Conservation (phyloP, 2,797 vertebrate species). For the Emys orbicularis region DNA sequence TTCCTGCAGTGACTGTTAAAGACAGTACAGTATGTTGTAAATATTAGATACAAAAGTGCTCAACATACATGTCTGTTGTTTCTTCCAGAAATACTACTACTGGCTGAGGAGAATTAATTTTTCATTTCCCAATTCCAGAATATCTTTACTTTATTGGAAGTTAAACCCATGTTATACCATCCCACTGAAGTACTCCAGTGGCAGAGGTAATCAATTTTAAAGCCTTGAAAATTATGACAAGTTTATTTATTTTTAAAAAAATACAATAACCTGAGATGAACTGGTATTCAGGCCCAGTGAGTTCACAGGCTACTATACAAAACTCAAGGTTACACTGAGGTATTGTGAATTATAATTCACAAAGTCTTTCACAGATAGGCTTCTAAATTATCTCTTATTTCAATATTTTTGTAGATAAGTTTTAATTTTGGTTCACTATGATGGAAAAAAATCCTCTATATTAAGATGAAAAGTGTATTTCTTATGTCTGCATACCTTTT, state of each 20-base stretch:
- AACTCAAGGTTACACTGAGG: not conserved
- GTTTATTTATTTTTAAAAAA: not conserved
- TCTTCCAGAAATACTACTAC: not conserved
- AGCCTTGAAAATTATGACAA: not conserved
- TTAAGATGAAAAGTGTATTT: not conserved
- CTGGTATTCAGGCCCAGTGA: not conserved
- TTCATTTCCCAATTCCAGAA: not conserved
- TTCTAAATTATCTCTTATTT: not conserved
- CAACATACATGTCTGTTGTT: not conserved
- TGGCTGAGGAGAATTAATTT: not conserved
- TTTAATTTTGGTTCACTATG: not conserved
- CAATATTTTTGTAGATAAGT: not conserved
- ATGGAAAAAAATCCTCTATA: not conserved
- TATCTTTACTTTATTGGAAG: not conserved
- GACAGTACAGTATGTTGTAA: not conserved
- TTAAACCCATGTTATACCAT: not conserved
- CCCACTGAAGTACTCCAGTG: not conserved
- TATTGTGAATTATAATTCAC: not conserved
- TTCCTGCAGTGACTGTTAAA: not conserved
- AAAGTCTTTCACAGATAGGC: not conserved
- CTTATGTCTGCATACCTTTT: not conserved
- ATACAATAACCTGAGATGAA: not conserved
- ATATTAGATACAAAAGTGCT: not conserved
- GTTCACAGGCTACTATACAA: not conserved
- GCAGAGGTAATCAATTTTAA: not conserved